These are phyloP conservation scores for Acholoe squamosa DNA, from an alignment of 2,888 invertebrate species.

Conservation along the genomic window DNA sequence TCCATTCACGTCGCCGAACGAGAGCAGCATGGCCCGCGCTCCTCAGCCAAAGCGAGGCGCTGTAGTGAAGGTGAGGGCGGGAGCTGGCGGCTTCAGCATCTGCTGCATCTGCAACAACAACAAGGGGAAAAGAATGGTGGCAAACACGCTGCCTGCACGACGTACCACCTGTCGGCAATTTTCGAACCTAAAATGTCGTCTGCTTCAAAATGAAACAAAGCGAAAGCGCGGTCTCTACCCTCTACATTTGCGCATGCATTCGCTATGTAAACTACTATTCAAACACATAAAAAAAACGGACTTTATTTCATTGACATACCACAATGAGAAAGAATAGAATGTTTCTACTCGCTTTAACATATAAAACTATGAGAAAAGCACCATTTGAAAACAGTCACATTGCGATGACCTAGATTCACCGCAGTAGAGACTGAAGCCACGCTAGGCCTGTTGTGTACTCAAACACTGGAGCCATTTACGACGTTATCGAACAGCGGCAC, in stretches of 20 bases:
- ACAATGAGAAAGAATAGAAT: background rate
- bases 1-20: conserved; percentile 53
- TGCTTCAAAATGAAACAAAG: background rate
- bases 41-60: background rate
- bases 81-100: conserved; percentile 6
- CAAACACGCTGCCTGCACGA: conserved; percentile 18
- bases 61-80: background rate
- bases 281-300: background rate
- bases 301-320: background rate
- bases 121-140: background rate
- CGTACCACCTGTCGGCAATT: conserved; percentile 53
- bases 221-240: background rate
- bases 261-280: background rate
- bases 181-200: conserved; percentile 42
- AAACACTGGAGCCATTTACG: conserved; percentile 25
- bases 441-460: background rate
- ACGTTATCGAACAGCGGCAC: background rate
- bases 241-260: background rate
- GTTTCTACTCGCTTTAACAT: background rate
- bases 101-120: conserved; percentile 39
- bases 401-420: background rate
- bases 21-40: background rate
- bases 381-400: background rate
- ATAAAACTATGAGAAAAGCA: background rate
- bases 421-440: conserved; percentile 26